Evolutionary conservation across 2,797 vertebrate genomes (phyloP).

Genomic region (Meriones psammophilus): DNA sequence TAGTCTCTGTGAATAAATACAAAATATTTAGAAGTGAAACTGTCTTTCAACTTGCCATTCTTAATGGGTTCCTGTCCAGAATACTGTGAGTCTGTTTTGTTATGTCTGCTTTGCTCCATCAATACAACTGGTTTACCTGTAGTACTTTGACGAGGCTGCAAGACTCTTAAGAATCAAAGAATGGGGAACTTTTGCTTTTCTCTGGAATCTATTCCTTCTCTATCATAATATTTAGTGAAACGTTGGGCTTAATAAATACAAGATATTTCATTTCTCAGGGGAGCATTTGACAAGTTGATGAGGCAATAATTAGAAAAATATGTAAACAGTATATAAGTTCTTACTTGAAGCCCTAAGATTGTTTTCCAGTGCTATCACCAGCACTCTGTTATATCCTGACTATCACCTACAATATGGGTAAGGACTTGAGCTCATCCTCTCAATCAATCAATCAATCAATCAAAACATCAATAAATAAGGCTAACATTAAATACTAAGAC

Average conservation of each 20-base stretch:
- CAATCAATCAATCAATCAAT: no score
- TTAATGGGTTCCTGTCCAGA: neutral
- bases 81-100: neutral
- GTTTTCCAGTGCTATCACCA: neutral
- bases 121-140: neutral
- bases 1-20: neutral
- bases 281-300: neutral
- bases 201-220: neutral
- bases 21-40: neutral
- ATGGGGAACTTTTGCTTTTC: neutral
- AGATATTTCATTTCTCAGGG: slow-evolving; percentile 15
- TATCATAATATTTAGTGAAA: neutral
- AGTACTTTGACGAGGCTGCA: neutral
- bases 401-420: neutral
- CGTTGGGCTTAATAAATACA: neutral
- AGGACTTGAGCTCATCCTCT: neutral
- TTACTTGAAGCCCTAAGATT: neutral
- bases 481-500: neutral
- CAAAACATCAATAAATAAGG: neutral
- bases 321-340: neutral
- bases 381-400: neutral
- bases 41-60: neutral
- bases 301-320: slow-evolving; percentile 22
- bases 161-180: neutral
- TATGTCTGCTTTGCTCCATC: neutral